These are phyloP conservation scores for Cervus canadensis DNA, from an alignment of 2,113 vertebrate species.

Conservation along the genomic window DNA sequence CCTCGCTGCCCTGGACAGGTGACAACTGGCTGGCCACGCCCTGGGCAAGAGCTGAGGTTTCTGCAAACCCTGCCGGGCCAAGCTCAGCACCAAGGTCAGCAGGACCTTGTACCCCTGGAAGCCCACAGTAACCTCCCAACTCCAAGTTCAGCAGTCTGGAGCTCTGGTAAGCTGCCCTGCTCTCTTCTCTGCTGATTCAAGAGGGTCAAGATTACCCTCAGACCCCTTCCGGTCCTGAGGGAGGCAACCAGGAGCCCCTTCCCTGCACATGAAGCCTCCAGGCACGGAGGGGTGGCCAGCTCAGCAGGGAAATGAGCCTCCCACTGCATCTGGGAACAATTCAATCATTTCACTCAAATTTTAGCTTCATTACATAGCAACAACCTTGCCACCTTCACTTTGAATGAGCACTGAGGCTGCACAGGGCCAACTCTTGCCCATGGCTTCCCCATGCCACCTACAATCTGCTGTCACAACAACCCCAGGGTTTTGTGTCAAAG, in stretches of 20 bases:
- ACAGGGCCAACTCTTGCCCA: not conserved
- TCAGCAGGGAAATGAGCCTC: not conserved
- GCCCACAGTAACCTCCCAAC: not conserved
- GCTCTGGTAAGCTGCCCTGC: not conserved
- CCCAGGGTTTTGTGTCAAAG: not conserved
- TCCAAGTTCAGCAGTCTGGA: not conserved
- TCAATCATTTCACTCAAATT: rapidly evolving
- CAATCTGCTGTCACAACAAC: not conserved
- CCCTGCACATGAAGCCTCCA: no score
- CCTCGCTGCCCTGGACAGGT: rapidly evolving
- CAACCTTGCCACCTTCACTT: not conserved
- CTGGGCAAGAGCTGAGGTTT: not conserved
- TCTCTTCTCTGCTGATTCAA: not conserved
- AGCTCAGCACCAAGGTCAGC: not conserved
- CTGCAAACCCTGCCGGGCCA: rapidly evolving
- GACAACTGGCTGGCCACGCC: not conserved
- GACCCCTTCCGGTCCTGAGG: not conserved
- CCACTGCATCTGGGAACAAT: not conserved
- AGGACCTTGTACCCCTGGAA: rapidly evolving
- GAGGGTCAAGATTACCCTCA: not conserved
- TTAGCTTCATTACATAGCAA: rapidly evolving
- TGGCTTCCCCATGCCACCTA: not conserved
- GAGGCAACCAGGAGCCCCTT: not conserved
- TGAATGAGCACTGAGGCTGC: not conserved
- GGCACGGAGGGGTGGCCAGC: rapidly evolving